These are phyloP conservation scores for Acanthisitta chloris DNA, from an alignment of 2,113 vertebrate genomes.

Conservation along the genomic window DNA sequence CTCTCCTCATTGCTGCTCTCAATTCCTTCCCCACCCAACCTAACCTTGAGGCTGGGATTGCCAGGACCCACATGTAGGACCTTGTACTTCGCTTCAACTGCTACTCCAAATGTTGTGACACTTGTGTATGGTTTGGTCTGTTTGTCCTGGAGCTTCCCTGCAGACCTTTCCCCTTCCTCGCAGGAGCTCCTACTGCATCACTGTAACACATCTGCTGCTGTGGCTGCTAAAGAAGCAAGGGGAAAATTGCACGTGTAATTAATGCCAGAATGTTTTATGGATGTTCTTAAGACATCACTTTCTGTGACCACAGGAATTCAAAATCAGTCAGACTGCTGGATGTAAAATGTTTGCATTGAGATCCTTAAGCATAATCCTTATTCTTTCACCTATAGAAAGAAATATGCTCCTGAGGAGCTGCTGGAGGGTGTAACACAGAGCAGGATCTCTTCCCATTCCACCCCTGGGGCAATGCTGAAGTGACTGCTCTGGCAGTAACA, in stretches of 20 bases:
- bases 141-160: not conserved
- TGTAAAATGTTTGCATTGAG: not conserved
- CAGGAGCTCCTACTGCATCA: fast-evolving
- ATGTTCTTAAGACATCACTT: not conserved
- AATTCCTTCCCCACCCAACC: too few relatives aligned
- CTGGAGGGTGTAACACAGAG: not conserved
- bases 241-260: not conserved
- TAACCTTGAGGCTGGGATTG: too few relatives aligned
- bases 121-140: not conserved
- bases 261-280: not conserved
- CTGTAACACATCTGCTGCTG: not conserved
- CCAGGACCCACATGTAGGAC: too few relatives aligned
- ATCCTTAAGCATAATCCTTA: not conserved
- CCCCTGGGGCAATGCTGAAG: not conserved
- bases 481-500: fast-evolving
- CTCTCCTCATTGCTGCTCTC: too few relatives aligned
- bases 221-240: not conserved
- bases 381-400: not conserved
- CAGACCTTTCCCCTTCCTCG: not conserved
- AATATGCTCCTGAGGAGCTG: not conserved
- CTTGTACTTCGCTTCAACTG: too few relatives aligned
- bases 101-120: not conserved
- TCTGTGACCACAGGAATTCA: not conserved
- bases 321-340: not conserved
- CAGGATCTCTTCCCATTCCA: not conserved